Conservation (phyloP, 2,888 invertebrate species). For the Drosophila koepferae region DNA sequence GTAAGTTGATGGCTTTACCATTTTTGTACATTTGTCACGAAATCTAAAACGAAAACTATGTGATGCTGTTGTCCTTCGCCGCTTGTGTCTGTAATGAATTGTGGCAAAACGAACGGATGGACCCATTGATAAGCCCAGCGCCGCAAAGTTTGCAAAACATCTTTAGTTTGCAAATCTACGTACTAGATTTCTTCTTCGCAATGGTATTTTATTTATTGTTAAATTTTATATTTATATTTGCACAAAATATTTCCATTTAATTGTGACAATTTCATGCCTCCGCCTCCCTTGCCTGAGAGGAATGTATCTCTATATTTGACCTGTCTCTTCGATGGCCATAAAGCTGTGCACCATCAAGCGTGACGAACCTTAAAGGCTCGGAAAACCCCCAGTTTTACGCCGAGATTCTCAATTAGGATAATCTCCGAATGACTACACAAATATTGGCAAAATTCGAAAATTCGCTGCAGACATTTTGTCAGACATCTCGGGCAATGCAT, state of each 20-base stretch:
- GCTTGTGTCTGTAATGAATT: constrained; percentile 68
- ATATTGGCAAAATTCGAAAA: constrained; percentile 83
- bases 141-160: constrained; percentile 40
- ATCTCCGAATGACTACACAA: constrained; percentile 84
- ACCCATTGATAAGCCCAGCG: constrained; percentile 2
- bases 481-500: constrained; percentile 52
- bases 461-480: constrained; percentile 69
- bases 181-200: constrained; percentile 6
- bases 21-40: constrained; percentile 74
- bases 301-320: constrained; percentile 41
- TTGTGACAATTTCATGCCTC: constrained; percentile 57
- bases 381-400: constrained; percentile 33
- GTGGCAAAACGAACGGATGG: constrained; percentile 49
- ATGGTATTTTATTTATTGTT: too few species aligned
- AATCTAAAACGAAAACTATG: constrained; percentile 74
- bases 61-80: constrained; percentile 61
- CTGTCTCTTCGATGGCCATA: constrained; percentile 36
- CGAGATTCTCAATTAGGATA: constrained; percentile 84
- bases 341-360: constrained; percentile 33
- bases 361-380: constrained; percentile 27
- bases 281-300: constrained; percentile 16
- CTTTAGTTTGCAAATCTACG: constrained; percentile 50
- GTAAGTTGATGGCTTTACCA: constrained; percentile 53
- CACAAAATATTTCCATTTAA: constrained; percentile 28
- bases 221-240: neutral